Evolutionary conservation across 2,113 vertebrate species (phyloP).

Genomic region (Ceyx margarethae): DNA sequence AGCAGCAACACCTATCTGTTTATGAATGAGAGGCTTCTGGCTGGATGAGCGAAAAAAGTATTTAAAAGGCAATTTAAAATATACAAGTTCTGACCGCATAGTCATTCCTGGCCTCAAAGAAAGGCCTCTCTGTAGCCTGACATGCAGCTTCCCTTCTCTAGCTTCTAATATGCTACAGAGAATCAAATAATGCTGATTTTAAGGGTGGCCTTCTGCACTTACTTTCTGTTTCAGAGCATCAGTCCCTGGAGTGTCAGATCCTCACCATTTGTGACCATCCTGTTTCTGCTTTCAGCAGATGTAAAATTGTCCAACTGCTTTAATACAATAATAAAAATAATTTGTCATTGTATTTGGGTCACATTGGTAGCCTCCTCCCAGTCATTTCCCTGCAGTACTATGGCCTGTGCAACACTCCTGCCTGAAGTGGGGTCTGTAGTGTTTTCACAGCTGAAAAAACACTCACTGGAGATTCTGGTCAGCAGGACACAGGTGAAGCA

Average conservation of each 20-base stretch:
- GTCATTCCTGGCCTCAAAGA: not conserved
- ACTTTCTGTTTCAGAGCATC: not conserved
- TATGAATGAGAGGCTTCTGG: conserved; percentile 1
- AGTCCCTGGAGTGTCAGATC: not conserved
- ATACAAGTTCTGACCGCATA: not conserved
- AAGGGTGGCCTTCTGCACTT: not conserved
- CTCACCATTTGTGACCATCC: not conserved
- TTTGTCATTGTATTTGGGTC: not conserved
- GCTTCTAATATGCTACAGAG: not conserved
- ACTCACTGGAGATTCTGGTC: not conserved
- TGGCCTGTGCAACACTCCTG: not conserved
- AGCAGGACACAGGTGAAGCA: not conserved
- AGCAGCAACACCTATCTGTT: not conserved
- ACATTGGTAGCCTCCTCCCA: not conserved
- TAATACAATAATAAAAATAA: not conserved
- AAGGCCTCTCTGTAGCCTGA: not conserved
- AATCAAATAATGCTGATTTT: not conserved
- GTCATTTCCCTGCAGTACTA: not conserved
- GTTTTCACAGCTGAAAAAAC: not conserved
- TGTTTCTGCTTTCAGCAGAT: not conserved
- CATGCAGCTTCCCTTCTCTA: not conserved
- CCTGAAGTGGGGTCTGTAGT: not conserved
- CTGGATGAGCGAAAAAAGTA: not conserved
- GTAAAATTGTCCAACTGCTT: not conserved
- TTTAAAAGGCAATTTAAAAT: not conserved